Percentiles rank a stretch among this genome's conserved stretches.
phyloP scores from a whole-genome alignment of 2,797 vertebrate species.

The Graptemys geographica region DNA sequence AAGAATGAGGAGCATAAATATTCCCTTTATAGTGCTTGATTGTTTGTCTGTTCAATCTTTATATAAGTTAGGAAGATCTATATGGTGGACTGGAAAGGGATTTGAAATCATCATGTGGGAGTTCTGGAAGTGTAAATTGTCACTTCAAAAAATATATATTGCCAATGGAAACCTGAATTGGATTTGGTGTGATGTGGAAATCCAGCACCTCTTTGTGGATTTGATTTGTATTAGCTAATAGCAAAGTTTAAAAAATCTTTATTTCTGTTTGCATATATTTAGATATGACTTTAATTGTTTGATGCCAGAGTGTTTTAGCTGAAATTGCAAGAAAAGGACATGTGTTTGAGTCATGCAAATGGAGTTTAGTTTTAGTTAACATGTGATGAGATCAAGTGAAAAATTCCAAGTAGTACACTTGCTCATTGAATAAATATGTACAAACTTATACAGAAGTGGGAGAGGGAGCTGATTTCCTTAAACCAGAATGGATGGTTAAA shows the following conservation, averaged over 20 bases:
- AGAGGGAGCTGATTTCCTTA: conserved; percentile 27
- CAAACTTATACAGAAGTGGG: conserved; percentile 30
- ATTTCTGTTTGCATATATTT: conserved; percentile 71
- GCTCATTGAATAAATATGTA: conserved; percentile 44
- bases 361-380: conserved; percentile 66
- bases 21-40: background rate
- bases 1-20: background rate
- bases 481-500: conserved; percentile 20
- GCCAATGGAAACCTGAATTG: conserved; percentile 54
- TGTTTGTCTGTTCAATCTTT: background rate
- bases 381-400: conserved; percentile 62
- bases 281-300: conserved; percentile 63
- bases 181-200: conserved; percentile 52
- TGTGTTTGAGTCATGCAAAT: conserved; percentile 72
- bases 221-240: conserved; percentile 75
- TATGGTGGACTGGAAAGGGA: background rate
- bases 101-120: background rate
- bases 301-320: conserved; percentile 73
- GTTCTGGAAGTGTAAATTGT: background rate
- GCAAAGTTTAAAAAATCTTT: conserved; percentile 70
- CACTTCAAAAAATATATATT: conserved; percentile 26
- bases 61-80: background rate
- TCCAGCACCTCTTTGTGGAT: conserved; percentile 59
- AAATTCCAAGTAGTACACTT: conserved; percentile 40
- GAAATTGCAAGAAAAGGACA: conserved; percentile 52